Evolutionary conservation across 2,888 invertebrate genomes (phyloP).

Genomic region (Suillia variegata): DNA sequence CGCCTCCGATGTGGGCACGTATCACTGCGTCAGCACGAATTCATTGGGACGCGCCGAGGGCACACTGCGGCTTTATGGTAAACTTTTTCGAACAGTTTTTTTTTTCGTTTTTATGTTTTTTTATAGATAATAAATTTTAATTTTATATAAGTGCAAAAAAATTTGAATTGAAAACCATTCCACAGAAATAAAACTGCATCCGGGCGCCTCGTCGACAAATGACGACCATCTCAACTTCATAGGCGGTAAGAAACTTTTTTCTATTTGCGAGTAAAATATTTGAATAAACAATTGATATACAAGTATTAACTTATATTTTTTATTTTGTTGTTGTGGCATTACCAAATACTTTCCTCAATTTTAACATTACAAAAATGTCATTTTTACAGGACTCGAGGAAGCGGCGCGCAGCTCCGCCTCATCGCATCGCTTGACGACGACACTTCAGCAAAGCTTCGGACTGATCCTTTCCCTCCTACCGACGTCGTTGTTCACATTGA

Average conservation of each 20-base stretch:
- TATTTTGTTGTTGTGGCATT: background rate
- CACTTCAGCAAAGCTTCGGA: conserved; percentile 9
- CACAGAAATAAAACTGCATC: conserved; percentile 61
- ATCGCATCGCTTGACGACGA: conserved; percentile 30
- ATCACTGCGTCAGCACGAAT: conserved; percentile 76
- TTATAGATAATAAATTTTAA: background rate
- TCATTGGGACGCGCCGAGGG: conserved; percentile 71
- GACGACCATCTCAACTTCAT: conserved; percentile 60
- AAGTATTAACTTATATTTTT: no score
- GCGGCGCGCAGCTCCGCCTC: conserved; percentile 37
- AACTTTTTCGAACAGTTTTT: background rate
- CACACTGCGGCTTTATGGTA: conserved; percentile 70
- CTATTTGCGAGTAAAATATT: background rate
- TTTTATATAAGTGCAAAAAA: background rate
- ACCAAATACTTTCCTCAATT: background rate
- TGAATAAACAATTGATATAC: background rate
- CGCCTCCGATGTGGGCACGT: conserved; percentile 71
- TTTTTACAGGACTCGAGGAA: conserved; percentile 41
- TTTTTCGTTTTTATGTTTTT: background rate
- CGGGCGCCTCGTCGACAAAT: conserved; percentile 54
- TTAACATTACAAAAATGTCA: background rate
- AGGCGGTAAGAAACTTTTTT: conserved; percentile 46
- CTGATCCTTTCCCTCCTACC: background rate
- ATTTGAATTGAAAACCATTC: conserved; percentile 12
- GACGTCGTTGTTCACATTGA: background rate